phyloP scores from a whole-genome alignment of 2,888 invertebrate species.

The Andrena praecox region DNA sequence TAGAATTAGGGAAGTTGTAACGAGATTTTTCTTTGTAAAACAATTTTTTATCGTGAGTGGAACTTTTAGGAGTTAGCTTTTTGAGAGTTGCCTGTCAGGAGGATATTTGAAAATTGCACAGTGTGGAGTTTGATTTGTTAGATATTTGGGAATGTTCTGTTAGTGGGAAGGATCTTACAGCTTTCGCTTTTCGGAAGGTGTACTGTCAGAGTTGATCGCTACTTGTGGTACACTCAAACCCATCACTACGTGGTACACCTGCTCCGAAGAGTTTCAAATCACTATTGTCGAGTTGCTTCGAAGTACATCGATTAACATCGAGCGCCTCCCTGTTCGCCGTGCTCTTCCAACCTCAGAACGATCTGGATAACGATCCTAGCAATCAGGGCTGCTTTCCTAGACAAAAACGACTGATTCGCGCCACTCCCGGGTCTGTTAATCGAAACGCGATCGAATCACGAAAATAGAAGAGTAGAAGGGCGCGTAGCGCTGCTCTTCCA shows the following conservation, averaged over 20 bases:
- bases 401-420: conserved; percentile 31
- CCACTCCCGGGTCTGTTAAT: conserved; percentile 13
- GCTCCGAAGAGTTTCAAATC: not conserved
- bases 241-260: not conserved
- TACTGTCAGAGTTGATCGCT: not conserved
- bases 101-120: no score
- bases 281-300: conserved; percentile 1
- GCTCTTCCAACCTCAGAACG: not conserved
- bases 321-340: not conserved
- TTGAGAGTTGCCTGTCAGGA: no score
- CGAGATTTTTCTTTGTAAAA: no score
- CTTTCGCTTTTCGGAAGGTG: not conserved
- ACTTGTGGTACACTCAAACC: not conserved
- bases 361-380: conserved; percentile 21
- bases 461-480: conserved; percentile 22
- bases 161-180: not conserved
- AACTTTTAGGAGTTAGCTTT: no score
- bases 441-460: conserved; percentile 31
- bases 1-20: no score
- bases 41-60: no score
- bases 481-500: not conserved
- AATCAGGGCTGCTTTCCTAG: conserved; percentile 2
- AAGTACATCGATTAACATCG: conserved; percentile 13
- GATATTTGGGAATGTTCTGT: no score
- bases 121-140: no score